Conservation (phyloP, 1,140 invertebrate species). For the Psix sp. region DNA sequence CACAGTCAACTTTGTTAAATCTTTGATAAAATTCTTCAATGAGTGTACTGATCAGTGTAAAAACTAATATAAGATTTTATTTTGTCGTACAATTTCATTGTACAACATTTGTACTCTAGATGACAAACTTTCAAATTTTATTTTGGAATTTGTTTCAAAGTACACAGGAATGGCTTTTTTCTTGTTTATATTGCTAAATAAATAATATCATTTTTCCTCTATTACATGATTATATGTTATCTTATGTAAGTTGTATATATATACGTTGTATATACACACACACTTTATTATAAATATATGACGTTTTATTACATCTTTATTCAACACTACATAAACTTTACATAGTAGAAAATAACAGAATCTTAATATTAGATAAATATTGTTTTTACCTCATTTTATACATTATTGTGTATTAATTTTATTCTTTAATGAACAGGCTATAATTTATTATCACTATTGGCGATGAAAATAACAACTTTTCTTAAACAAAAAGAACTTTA, state of each 20-base stretch:
- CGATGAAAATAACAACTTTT: too few species aligned
- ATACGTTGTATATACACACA: too few species aligned
- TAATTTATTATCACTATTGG: too few species aligned
- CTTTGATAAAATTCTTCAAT: conserved; percentile 23
- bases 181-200: too few species aligned
- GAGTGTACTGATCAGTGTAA: neutral
- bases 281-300: conserved; percentile 61
- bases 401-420: neutral
- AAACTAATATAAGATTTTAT: conserved; percentile 8
- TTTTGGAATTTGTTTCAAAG: neutral
- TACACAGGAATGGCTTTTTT: too few species aligned
- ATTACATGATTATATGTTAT: too few species aligned
- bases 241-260: too few species aligned
- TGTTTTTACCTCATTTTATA: conserved; percentile 28
- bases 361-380: conserved; percentile 63
- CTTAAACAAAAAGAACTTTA: too few species aligned
- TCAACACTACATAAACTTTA: conserved; percentile 74
- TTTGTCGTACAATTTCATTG: conserved; percentile 35
- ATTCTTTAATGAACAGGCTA: too few species aligned
- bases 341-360: conserved; percentile 70
- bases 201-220: too few species aligned
- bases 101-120: conserved; percentile 41
- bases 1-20: conserved; percentile 26
- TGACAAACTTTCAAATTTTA: conserved; percentile 33
- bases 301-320: conserved; percentile 57